Percentiles rank a stretch among this genome's conserved stretches.
Conservation (phyloP, 2,888 invertebrate species). For the Leptopilina drosophilae region DNA sequence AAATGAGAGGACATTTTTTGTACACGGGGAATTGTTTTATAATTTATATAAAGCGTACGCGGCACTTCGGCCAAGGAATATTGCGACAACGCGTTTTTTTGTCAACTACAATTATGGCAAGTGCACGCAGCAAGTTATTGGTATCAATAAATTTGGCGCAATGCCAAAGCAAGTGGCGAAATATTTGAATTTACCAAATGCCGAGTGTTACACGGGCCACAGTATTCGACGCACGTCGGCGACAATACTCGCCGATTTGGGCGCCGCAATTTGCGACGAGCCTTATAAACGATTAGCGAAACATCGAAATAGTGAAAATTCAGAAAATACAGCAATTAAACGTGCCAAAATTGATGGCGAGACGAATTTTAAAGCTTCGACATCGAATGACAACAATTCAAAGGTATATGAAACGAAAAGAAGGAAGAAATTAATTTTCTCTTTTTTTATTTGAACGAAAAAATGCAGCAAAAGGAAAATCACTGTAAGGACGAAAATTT, state of each 20-base stretch:
- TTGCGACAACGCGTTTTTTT: background rate
- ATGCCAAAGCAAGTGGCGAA: background rate
- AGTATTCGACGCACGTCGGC: background rate
- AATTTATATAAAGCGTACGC: conserved; percentile 1
- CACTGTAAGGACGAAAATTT: no score
- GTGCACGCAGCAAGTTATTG: background rate
- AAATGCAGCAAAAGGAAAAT: no score
- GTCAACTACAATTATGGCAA: background rate
- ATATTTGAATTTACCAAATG: background rate
- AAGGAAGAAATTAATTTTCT: no score
- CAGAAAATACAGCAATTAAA: no score
- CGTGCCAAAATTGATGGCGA: no score
- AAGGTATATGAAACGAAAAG: no score
- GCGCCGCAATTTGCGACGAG: background rate
- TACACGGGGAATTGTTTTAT: background rate
- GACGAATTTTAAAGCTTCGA: no score
- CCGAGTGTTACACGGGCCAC: background rate
- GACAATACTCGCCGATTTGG: background rate
- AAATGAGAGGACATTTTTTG: background rate
- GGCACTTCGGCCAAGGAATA: background rate
- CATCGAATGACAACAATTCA: no score
- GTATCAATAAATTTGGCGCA: background rate
- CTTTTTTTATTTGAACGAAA: no score
- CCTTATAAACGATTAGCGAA: no score
- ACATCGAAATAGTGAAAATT: no score